Percentiles rank a stretch among this genome's conserved stretches.
phyloP scores from a whole-genome alignment of 35 echinoderm and acorn worm species.

The Stichopus chloronotus region DNA sequence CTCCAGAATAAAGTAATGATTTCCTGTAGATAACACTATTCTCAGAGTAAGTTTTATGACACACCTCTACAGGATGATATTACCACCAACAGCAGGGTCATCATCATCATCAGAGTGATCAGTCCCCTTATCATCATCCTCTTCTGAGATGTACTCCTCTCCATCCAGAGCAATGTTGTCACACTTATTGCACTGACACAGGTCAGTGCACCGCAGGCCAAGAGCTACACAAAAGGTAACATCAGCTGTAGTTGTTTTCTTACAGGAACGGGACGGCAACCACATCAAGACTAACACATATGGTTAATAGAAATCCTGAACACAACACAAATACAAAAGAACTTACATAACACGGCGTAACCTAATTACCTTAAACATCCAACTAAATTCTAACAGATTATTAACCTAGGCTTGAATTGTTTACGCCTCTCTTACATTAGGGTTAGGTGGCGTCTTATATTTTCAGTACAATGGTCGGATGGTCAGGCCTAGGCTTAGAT shows the following conservation, averaged over 20 bases:
- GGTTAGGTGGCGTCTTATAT: too few species aligned
- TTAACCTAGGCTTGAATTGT: too few species aligned
- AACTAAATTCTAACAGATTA: too few species aligned
- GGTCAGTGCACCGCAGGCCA: background rate
- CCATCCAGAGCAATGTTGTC: conserved; percentile 20
- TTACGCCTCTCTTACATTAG: too few species aligned
- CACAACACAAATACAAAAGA: too few species aligned
- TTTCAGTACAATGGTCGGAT: background rate
- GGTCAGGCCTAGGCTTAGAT: background rate
- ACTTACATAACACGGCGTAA: too few species aligned
- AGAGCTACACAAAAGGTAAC: too few species aligned
- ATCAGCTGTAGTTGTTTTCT: too few species aligned
- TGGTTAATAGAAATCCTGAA: too few species aligned
- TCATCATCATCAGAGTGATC: background rate
- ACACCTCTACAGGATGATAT: conserved; percentile 9
- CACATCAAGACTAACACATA: too few species aligned
- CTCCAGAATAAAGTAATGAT: conserved; percentile 8
- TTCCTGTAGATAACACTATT: background rate
- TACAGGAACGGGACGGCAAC: too few species aligned
- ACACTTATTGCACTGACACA: conserved; percentile 19
- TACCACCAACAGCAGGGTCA: background rate
- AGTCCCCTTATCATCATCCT: background rate
- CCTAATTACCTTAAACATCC: too few species aligned
- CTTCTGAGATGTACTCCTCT: background rate
- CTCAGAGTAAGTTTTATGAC: background rate